Conservation (phyloP, 2,113 vertebrate genomes). For the Anguilla japonica region DNA sequence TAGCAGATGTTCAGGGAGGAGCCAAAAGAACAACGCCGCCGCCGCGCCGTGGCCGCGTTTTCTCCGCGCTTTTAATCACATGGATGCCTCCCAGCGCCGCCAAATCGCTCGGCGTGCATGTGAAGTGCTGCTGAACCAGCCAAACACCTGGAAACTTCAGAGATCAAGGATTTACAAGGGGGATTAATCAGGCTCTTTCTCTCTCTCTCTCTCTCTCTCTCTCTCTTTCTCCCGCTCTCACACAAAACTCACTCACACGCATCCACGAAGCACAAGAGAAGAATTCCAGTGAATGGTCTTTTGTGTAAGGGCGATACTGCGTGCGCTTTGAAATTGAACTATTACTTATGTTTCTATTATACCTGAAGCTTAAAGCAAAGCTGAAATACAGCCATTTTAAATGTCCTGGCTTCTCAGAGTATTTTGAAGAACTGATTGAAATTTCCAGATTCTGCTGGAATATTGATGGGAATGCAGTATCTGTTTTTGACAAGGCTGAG, state of each 20-base stretch:
- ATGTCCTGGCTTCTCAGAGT: not conserved
- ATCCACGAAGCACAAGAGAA: not conserved
- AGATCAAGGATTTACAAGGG: conserved; percentile 32
- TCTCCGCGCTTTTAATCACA: not conserved
- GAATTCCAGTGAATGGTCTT: not conserved
- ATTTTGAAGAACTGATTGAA: not conserved
- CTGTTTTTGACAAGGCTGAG: too few species aligned
- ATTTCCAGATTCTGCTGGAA: not conserved
- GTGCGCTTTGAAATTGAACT: not conserved
- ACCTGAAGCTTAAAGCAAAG: not conserved
- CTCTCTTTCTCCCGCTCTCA: not conserved
- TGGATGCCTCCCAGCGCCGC: conserved; percentile 18
- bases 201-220: not conserved
- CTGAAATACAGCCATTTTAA: not conserved
- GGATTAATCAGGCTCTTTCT: conserved; percentile 22
- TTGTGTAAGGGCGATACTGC: not conserved
- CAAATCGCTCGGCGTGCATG: conserved; percentile 3
- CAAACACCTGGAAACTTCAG: conserved; percentile 53
- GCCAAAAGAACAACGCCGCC: not conserved
- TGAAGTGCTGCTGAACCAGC: conserved; percentile 39
- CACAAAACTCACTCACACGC: not conserved
- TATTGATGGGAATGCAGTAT: not conserved
- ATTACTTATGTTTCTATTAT: not conserved
- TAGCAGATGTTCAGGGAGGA: conserved; percentile 47
- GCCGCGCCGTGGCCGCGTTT: conserved; percentile 11